A percentile compares a stretch with the other conserved stretches of the same genome.
Evolutionary conservation across 2,797 vertebrate genomes (phyloP).

Genomic region (Labeo calbasu): DNA sequence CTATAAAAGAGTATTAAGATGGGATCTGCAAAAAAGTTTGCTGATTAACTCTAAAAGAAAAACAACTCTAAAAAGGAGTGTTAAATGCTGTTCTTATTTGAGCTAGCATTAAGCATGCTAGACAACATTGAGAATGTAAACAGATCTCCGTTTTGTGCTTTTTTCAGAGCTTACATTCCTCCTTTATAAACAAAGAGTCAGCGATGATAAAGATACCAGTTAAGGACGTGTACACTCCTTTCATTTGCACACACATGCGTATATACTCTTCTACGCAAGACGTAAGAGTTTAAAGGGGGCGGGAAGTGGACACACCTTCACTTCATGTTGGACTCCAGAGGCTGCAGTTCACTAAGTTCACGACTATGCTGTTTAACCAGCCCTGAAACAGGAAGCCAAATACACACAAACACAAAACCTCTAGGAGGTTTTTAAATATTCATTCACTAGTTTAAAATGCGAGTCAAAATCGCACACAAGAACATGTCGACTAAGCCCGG

Average conservation of each 20-base stretch:
- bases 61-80: neutral
- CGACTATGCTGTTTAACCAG: conserved; percentile 51
- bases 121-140: conserved; percentile 26
- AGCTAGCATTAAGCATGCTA: neutral
- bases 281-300: neutral
- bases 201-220: neutral
- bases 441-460: neutral
- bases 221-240: neutral
- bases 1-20: neutral
- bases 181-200: neutral
- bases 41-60: neutral
- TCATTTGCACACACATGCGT: neutral
- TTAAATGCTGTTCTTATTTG: conserved; percentile 9
- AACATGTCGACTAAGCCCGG: neutral
- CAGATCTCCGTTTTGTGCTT: conserved; percentile 1
- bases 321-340: conserved; percentile 5
- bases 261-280: neutral
- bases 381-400: conserved; percentile 52
- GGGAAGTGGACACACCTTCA: conserved; percentile 26
- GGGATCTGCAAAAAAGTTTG: neutral
- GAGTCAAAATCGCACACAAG: neutral
- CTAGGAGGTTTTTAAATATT: neutral
- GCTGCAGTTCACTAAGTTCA: conserved; percentile 65
- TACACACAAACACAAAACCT: conserved; percentile 29
- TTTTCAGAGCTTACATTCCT: neutral